A percentile compares a stretch with the other conserved stretches of the same genome.
Evolutionary conservation across 2,113 vertebrate genomes (phyloP).

Genomic region (Psammodynastes pulverulentus): DNA sequence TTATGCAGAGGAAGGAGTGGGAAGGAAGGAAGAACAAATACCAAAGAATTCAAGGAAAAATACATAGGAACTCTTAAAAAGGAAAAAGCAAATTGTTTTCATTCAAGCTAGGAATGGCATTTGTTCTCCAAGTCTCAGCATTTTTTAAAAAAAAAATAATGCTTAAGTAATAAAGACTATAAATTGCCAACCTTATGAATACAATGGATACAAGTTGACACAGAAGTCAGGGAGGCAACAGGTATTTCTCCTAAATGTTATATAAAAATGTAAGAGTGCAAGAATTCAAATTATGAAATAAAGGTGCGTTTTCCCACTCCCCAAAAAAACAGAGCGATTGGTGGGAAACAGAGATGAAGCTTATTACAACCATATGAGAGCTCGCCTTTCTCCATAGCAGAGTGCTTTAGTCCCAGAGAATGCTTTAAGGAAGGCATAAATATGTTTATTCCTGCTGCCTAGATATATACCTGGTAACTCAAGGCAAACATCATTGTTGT

Average conservation of each 20-base stretch:
- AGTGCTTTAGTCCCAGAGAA: conserved; percentile 39
- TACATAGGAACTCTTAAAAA: conserved; percentile 23
- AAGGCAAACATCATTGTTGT: conserved; percentile 43
- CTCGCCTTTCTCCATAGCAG: conserved; percentile 36
- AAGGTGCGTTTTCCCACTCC: conserved; percentile 46
- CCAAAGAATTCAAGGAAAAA: conserved; percentile 60
- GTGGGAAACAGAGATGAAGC: conserved; percentile 62
- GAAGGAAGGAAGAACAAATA: conserved; percentile 50
- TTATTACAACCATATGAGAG: conserved; percentile 50
- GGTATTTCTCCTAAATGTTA: conserved; percentile 57
- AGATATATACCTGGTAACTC: conserved; percentile 52
- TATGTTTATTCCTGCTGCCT: conserved; percentile 26
- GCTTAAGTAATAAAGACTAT: conserved; percentile 54
- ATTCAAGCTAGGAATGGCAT: conserved; percentile 55
- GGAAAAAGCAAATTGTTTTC: conserved; percentile 35
- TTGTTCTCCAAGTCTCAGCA: conserved; percentile 50
- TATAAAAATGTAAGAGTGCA: conserved; percentile 57
- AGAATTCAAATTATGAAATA: conserved; percentile 54
- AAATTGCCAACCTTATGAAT: conserved; percentile 50
- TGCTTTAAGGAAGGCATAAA: conserved; percentile 42
- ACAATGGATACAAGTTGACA: conserved; percentile 59
- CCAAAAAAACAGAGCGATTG: conserved; percentile 51
- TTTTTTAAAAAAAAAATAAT: conserved; percentile 24
- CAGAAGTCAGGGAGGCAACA: conserved; percentile 60
- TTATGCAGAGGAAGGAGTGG: conserved; percentile 45